phyloP scores from a whole-genome alignment of 2,797 vertebrate species.

The Pseudocheirus occidentalis region DNA sequence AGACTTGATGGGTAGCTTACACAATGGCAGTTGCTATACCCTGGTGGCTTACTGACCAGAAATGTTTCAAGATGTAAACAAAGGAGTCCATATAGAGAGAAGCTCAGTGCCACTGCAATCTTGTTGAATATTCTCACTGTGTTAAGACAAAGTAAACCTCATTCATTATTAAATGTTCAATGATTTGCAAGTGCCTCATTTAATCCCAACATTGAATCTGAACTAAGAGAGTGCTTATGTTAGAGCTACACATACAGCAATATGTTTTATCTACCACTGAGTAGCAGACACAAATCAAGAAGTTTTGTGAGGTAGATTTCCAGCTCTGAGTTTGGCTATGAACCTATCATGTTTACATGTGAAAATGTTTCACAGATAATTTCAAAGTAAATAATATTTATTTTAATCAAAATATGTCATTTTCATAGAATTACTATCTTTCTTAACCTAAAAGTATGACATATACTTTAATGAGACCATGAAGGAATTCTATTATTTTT shows the following conservation, averaged over 20 bases:
- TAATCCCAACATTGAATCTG: neutral
- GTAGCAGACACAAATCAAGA: neutral
- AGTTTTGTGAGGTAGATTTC: neutral
- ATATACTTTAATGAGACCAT: neutral
- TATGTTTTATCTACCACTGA: neutral
- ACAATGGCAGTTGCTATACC: neutral
- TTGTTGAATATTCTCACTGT: neutral
- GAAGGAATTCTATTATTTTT: neutral
- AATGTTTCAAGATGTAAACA: neutral
- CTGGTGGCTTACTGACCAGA: neutral
- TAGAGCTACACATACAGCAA: neutral
- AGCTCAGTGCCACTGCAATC: neutral
- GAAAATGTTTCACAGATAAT: neutral
- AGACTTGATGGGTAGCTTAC: neutral
- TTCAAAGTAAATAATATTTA: neutral
- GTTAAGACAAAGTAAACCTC: neutral
- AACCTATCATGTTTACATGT: neutral
- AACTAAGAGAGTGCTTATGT: neutral
- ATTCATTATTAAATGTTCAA: neutral
- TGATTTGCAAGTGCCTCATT: neutral
- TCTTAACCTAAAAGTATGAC: neutral
- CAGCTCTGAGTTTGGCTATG: neutral
- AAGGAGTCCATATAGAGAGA: neutral
- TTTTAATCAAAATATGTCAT: neutral
- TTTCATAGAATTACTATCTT: neutral